A percentile compares a stretch with the other conserved stretches of the same genome.
These are phyloP conservation scores for Odontomachus brunneus DNA, from an alignment of 1,140 invertebrate genomes.

Conservation along the genomic window DNA sequence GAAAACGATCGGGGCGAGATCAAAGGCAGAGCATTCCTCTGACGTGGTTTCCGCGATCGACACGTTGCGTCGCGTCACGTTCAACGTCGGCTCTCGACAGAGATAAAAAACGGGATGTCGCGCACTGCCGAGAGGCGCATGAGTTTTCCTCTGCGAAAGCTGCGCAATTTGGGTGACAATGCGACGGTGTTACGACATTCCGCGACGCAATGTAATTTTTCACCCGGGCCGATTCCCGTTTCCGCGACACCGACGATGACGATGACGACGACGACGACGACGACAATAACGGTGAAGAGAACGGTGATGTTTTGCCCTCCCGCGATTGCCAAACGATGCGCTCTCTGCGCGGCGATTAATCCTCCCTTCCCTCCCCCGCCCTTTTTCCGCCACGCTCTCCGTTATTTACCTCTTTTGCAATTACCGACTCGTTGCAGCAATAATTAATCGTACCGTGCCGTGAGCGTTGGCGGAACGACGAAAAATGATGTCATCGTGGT, in stretches of 20 bases:
- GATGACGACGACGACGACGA: too few species aligned
- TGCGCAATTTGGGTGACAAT: constrained; percentile 37
- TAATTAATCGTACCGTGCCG: constrained; percentile 36
- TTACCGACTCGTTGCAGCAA: constrained; percentile 41
- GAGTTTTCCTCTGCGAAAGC: not conserved
- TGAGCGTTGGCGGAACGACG: not conserved
- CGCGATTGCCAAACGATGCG: constrained; percentile 52
- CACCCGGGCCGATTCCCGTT: constrained; percentile 44
- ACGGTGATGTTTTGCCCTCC: constrained; percentile 43
- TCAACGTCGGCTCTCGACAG: not conserved
- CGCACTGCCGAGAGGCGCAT: not conserved
- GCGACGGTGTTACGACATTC: not conserved
- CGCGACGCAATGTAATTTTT: constrained; percentile 42
- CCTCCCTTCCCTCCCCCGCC: not conserved
- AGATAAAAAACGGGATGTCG: constrained; percentile 32
- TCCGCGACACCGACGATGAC: not conserved
- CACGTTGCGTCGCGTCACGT: constrained; percentile 31
- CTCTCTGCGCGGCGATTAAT: constrained; percentile 32
- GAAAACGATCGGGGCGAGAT: constrained; percentile 22
- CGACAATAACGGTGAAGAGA: too few species aligned
- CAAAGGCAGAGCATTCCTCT: constrained; percentile 49
- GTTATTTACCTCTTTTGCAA: constrained; percentile 52
- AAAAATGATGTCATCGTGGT: constrained; percentile 22
- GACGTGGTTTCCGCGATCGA: constrained; percentile 53
- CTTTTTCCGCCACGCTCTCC: not conserved